A percentile compares a stretch with the other conserved stretches of the same genome.
Conservation (phyloP, 2,113 vertebrate species). For the Sturnus vulgaris region DNA sequence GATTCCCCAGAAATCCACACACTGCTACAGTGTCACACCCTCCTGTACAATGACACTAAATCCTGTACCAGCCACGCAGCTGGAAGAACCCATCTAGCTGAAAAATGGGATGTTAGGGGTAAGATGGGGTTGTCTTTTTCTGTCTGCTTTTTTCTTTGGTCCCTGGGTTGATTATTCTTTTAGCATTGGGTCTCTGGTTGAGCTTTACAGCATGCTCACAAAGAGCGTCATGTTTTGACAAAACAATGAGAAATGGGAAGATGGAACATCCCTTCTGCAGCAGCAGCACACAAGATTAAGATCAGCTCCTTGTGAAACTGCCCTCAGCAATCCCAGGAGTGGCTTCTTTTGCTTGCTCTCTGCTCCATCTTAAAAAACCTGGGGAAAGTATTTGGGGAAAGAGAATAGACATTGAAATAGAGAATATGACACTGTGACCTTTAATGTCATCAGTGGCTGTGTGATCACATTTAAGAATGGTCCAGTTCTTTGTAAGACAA, state of each 20-base stretch:
- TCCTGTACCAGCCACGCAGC: background rate
- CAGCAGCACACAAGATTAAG: background rate
- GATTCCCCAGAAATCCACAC: background rate
- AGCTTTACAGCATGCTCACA: background rate
- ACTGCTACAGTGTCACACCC: background rate
- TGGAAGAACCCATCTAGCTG: background rate
- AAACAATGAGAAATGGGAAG: background rate
- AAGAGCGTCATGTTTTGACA: background rate
- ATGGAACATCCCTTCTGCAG: background rate
- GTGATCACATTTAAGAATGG: background rate
- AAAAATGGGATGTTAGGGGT: background rate
- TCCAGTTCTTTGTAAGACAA: background rate
- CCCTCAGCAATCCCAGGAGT: background rate
- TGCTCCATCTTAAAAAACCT: background rate
- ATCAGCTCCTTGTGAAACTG: background rate
- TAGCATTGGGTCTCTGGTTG: background rate
- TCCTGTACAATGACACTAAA: background rate
- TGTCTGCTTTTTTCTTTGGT: background rate
- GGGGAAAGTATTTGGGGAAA: background rate
- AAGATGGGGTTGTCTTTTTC: background rate
- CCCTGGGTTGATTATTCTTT: background rate
- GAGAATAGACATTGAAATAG: background rate
- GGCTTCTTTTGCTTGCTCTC: background rate
- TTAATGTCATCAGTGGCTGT: background rate
- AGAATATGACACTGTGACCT: background rate